phyloP scores from a whole-genome alignment of 1,140 invertebrate species.

The Diabrotica undecimpunctata region DNA sequence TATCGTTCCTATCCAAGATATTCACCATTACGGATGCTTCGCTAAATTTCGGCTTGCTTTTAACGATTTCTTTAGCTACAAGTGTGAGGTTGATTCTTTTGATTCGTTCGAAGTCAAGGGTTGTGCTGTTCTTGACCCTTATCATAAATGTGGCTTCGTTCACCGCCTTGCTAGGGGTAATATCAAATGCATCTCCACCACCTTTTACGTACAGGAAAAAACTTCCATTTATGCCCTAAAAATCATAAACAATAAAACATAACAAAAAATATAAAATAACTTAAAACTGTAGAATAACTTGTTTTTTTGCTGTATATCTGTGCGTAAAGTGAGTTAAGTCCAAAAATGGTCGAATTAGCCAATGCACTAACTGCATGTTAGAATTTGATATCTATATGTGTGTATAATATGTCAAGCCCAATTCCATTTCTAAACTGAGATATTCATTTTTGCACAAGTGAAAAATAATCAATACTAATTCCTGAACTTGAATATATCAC shows the following conservation, averaged over 20 bases:
- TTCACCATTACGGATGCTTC: constrained; percentile 77
- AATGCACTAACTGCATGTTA: too few species aligned
- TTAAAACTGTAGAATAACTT: too few species aligned
- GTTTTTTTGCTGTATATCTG: too few species aligned
- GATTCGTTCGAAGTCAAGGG: constrained; percentile 82
- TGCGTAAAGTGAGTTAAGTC: too few species aligned
- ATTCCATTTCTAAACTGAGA: too few species aligned
- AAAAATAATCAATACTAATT: too few species aligned
- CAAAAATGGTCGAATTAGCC: too few species aligned
- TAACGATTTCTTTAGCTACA: constrained; percentile 77
- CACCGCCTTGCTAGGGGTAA: constrained; percentile 81
- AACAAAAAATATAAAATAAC: too few species aligned
- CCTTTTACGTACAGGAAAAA: constrained; percentile 80
- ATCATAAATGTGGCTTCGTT: constrained; percentile 92
- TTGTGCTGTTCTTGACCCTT: constrained; percentile 77
- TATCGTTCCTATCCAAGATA: constrained; percentile 90
- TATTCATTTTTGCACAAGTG: too few species aligned
- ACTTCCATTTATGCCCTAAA: constrained; percentile 86
- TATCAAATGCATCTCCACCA: constrained; percentile 80
- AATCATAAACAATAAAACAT: neutral
- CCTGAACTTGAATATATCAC: too few species aligned
- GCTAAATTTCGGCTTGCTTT: constrained; percentile 65
- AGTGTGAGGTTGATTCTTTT: constrained; percentile 80
- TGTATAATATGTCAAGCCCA: too few species aligned
- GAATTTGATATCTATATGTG: too few species aligned